A percentile compares a stretch with the other conserved stretches of the same genome.
phyloP scores from a whole-genome alignment of 2,888 invertebrate species.

The Bombylius major region DNA sequence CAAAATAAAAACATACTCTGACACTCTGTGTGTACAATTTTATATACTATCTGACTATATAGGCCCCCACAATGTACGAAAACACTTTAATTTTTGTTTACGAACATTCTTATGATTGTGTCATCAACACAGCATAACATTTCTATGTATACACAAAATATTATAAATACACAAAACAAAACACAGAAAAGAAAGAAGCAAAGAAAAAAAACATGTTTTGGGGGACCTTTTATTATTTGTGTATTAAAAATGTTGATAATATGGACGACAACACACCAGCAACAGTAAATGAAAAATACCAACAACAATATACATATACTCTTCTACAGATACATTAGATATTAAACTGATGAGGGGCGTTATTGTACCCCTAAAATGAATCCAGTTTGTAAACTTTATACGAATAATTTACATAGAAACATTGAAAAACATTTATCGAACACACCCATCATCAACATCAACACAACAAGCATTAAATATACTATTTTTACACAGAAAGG shows the following conservation, averaged over 20 bases:
- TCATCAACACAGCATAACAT: conserved; percentile 6
- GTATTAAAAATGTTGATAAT: background rate
- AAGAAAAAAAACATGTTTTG: background rate
- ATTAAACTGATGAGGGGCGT: background rate
- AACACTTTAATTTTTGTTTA: conserved; percentile 15
- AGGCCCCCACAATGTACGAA: conserved; percentile 9
- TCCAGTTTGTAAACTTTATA: conserved; percentile 20
- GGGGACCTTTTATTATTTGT: background rate
- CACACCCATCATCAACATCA: conserved; percentile 17
- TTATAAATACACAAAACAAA: conserved; percentile 3
- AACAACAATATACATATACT: too few relatives aligned
- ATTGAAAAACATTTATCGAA: conserved; percentile 19
- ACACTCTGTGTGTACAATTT: background rate
- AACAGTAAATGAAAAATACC: too few relatives aligned
- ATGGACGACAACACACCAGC: too few relatives aligned
- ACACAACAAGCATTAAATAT: background rate
- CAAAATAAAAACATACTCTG: background rate
- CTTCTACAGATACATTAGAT: too few relatives aligned
- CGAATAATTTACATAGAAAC: conserved; percentile 13
- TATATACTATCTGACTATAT: background rate
- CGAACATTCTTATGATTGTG: conserved; percentile 7
- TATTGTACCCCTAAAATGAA: background rate
- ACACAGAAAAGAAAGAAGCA: too few relatives aligned
- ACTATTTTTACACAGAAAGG: background rate
- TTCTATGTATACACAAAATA: too few relatives aligned